Percentiles rank a stretch among this genome's conserved stretches.
Evolutionary conservation across 2,888 invertebrate genomes (phyloP).

Genomic region (Hypselothyrea guttata): DNA sequence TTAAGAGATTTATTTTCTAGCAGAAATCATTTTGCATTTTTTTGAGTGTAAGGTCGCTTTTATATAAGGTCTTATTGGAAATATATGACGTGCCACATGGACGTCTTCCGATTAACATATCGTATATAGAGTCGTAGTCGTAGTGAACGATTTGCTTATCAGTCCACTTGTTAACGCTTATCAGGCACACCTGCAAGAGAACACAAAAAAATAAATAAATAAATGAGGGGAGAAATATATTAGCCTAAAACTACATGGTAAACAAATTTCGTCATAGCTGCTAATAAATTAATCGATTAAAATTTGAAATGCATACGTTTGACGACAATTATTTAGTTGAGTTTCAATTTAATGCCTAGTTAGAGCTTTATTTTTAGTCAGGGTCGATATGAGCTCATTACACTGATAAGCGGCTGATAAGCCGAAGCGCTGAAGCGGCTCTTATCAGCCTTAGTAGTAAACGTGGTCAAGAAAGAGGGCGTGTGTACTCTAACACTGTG

Average conservation of each 20-base stretch:
- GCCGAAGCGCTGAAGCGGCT: constrained; percentile 23
- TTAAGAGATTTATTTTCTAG: no score
- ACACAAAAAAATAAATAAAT: constrained; percentile 4
- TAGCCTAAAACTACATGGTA: constrained; percentile 20
- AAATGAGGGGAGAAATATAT: neutral
- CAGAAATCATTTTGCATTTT: no score
- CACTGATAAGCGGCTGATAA: constrained; percentile 28
- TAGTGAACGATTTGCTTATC: constrained; percentile 53
- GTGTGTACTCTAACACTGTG: constrained; percentile 43
- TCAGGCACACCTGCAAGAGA: constrained; percentile 39
- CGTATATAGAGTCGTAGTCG: no score
- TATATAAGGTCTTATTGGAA: neutral
- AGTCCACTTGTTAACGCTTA: constrained; percentile 16
- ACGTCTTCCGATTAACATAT: constrained; percentile 58
- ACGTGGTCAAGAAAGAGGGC: constrained; percentile 64
- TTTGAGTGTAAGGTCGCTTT: no score
- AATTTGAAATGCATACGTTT: constrained; percentile 42
- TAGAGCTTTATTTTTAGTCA: constrained; percentile 64
- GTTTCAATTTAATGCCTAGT: neutral
- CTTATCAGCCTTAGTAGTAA: neutral
- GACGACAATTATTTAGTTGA: constrained; percentile 49
- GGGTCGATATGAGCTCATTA: constrained; percentile 65
- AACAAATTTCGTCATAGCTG: constrained; percentile 67
- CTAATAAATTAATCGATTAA: constrained; percentile 64
- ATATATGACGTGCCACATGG: constrained; percentile 28